These are phyloP conservation scores for Nysson spinosus DNA, from an alignment of 2,888 invertebrate genomes.

Conservation along the genomic window DNA sequence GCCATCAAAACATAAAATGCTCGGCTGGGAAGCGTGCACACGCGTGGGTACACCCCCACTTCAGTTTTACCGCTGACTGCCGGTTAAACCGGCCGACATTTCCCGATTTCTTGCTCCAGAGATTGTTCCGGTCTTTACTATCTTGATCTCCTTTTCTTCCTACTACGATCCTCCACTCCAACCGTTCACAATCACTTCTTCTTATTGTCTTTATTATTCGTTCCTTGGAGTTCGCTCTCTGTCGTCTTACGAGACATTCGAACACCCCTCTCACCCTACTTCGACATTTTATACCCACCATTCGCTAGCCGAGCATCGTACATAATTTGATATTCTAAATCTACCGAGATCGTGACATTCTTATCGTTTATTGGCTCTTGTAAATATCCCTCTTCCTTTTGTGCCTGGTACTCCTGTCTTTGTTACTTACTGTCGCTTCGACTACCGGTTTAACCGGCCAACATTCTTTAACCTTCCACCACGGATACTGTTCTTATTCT, in stretches of 20 bases:
- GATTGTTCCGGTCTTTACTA: slow-evolving; percentile 31
- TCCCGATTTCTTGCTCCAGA: slow-evolving; percentile 54
- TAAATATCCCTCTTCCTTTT: background rate
- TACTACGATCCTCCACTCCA: background rate
- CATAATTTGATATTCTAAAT: slow-evolving; percentile 13
- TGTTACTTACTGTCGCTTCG: background rate
- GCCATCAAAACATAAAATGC: slow-evolving; percentile 78
- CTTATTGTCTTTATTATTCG: too few relatives aligned
- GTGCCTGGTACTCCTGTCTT: background rate
- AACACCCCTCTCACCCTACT: background rate
- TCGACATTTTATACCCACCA: too few relatives aligned
- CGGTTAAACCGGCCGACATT: slow-evolving; percentile 62
- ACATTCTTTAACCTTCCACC: background rate
- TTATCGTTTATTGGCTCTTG: background rate
- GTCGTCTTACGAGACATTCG: slow-evolving; percentile 2
- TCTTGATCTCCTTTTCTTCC: slow-evolving; percentile 24
- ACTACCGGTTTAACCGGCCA: background rate
- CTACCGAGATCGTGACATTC: background rate
- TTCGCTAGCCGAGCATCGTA: background rate
- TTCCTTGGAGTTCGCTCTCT: too few relatives aligned
- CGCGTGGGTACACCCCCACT: slow-evolving; percentile 73
- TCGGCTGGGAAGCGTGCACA: slow-evolving; percentile 70
- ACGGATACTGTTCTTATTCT: background rate
- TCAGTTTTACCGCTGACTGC: slow-evolving; percentile 65
- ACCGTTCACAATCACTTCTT: background rate